Conservation (phyloP, 2,113 vertebrate species). For the Terrapene triunguis region DNA sequence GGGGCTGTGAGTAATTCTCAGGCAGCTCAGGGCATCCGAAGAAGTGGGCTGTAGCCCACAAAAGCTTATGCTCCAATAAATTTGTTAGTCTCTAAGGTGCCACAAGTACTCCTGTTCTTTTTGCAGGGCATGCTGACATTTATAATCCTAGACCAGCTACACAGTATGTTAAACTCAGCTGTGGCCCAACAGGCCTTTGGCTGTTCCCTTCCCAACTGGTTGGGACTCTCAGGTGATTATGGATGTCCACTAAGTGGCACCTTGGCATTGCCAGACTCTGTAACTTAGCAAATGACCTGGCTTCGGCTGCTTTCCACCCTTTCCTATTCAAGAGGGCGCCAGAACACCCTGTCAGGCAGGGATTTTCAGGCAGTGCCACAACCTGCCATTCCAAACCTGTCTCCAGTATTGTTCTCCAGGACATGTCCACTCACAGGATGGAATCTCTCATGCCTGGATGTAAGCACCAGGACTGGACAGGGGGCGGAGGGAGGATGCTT, state of each 20-base stretch:
- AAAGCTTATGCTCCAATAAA: no score
- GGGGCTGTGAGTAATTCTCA: not conserved
- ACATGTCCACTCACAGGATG: fast-evolving
- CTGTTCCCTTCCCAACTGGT: not conserved
- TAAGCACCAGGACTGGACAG: fast-evolving
- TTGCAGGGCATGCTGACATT: not conserved
- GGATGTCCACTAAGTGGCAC: fast-evolving
- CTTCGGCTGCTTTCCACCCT: not conserved
- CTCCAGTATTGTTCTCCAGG: fast-evolving
- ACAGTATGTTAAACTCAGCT: not conserved
- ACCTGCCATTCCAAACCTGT: not conserved
- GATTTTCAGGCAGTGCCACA: not conserved
- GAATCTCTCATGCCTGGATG: not conserved
- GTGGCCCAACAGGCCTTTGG: not conserved
- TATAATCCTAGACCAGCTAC: not conserved
- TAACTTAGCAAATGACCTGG: not conserved
- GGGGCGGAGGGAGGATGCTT: slow-evolving; percentile 25
- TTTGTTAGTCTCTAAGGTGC: no score
- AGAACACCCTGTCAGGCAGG: not conserved
- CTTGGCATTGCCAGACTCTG: fast-evolving
- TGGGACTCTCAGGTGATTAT: not conserved
- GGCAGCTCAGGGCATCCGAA: not conserved
- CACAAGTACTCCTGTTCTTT: no score
- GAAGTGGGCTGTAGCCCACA: no score
- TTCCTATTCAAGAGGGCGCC: not conserved